Base-by-base conservation (phyloP, 2,113 vertebrate species). In the rabbit (Oryctolagus cuniculus) region DNA sequence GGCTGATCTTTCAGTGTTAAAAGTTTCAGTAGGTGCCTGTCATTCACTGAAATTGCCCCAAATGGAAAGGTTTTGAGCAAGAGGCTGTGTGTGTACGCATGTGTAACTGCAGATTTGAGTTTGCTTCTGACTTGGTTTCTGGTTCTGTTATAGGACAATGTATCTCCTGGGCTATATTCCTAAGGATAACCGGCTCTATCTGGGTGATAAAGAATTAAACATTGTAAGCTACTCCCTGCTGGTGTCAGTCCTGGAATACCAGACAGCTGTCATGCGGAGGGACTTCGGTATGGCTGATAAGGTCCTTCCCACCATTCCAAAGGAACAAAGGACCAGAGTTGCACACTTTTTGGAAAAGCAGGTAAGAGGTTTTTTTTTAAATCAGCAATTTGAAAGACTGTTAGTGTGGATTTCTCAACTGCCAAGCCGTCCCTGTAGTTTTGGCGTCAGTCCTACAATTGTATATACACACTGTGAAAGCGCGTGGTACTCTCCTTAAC, bases 341-440 rank as follows among this genome's bases (percentile, higher is more conserved):
- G 99, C 99, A 22, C 99, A 99, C 97, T 99, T 99, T 97, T 98
- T 99, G 96, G 99, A 99, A 98, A 99, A 99, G 98, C 99, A 99
- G 98, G 99, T 99, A 96, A 97, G 96, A 85, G 64, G 83, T 63
- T 75, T 93, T 38, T 77, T 55, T 89, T 64, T 64, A 88, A 90
- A 81, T n/a, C 24, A 80, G 84, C 49, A 87, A 19, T 94, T 61
- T 86, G 44, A 91, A 95, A 80, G 58, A 73, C 63, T 87, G 44
- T 73, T 90, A 73, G 5, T 90, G 49, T 34, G 51, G 81, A n/a
- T 88, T 89, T 92, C 58, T 24, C 83, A 38, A 51, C 89, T 61
- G 38, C 24, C 55, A 7, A 44, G 44, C 44, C 7, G 44, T 44
- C 44, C 44, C 44, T 44, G 44, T 44, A 44, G 44, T 44, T 44